Percentiles rank a stretch among this genome's conserved stretches.
Conservation (phyloP, 2,797 vertebrate species). For the Danio aesculapii region DNA sequence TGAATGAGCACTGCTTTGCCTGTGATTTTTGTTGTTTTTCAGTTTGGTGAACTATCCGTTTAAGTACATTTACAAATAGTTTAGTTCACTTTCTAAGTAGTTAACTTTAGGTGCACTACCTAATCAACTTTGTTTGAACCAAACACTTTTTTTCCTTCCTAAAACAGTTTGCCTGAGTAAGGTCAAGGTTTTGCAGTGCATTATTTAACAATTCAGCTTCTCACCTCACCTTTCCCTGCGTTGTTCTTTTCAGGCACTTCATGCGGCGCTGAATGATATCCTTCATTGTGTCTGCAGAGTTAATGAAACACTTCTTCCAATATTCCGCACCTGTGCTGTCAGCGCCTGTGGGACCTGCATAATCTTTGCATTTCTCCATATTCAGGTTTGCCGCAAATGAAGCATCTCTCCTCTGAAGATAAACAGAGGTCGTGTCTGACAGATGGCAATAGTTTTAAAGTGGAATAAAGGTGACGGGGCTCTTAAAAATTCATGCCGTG, state of each 20-base stretch:
- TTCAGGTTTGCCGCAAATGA: constrained; percentile 70
- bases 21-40: too few species aligned
- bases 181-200: not conserved
- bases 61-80: too few species aligned
- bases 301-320: constrained; percentile 77
- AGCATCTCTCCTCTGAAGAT: constrained; percentile 75
- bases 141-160: too few species aligned
- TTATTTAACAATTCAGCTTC: not conserved
- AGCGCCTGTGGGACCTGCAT: constrained; percentile 65
- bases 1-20: too few species aligned
- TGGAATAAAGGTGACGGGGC: constrained; percentile 57
- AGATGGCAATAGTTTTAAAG: constrained; percentile 42
- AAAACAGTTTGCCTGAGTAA: not conserved
- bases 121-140: too few species aligned
- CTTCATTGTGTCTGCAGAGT: constrained; percentile 61
- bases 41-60: too few species aligned
- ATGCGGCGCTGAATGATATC: constrained; percentile 54
- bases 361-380: constrained; percentile 64
- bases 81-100: too few species aligned
- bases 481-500: constrained; percentile 79
- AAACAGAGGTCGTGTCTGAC: constrained; percentile 76
- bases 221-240: constrained; percentile 1
- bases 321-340: constrained; percentile 76
- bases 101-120: too few species aligned
- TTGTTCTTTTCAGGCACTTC: constrained; percentile 42